phyloP scores from a whole-genome alignment of 2,797 vertebrate genomes.

The Sebastes itinus region DNA sequence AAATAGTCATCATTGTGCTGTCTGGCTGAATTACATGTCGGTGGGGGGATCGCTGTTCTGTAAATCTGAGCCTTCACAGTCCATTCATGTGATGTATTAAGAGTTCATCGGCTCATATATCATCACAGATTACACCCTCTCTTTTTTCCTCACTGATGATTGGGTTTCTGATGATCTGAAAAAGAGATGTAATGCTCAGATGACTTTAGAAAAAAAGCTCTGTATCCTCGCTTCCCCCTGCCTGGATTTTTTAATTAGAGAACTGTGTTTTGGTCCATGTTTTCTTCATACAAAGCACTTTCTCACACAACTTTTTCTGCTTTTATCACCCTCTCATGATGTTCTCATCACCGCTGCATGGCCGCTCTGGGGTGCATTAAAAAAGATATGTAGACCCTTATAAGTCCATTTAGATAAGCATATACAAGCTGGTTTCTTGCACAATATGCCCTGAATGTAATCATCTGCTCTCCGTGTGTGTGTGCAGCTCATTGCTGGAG shows the following conservation, averaged over 20 bases:
- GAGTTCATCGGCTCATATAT: constrained; percentile 65
- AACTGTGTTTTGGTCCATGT: constrained; percentile 40
- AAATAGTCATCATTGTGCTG: constrained; percentile 70
- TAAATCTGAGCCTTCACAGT: constrained; percentile 62
- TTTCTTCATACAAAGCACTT: constrained; percentile 52
- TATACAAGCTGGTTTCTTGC: constrained; percentile 29
- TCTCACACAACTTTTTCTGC: constrained; percentile 23
- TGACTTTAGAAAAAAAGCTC: constrained; percentile 15
- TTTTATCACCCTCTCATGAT: constrained; percentile 56
- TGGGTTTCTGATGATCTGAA: constrained; percentile 47
- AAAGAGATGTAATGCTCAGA: constrained; percentile 20
- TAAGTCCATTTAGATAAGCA: constrained; percentile 30
- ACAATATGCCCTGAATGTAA: constrained; percentile 18
- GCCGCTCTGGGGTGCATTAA: constrained; percentile 43
- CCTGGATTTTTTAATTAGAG: constrained; percentile 46
- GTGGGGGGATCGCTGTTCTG: constrained; percentile 41
- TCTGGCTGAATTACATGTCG: constrained; percentile 59
- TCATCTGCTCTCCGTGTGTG: constrained; percentile 33
- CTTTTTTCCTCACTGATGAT: constrained; percentile 34
- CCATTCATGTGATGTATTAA: constrained; percentile 70
- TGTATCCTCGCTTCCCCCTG: background rate
- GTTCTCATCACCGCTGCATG: constrained; percentile 60
- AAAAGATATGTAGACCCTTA: constrained; percentile 30
- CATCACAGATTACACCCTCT: constrained; percentile 47
- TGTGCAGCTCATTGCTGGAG: constrained; percentile 91